Evolutionary conservation across 2,888 invertebrate genomes (phyloP).

Genomic region (Eupithecia abbreviata): DNA sequence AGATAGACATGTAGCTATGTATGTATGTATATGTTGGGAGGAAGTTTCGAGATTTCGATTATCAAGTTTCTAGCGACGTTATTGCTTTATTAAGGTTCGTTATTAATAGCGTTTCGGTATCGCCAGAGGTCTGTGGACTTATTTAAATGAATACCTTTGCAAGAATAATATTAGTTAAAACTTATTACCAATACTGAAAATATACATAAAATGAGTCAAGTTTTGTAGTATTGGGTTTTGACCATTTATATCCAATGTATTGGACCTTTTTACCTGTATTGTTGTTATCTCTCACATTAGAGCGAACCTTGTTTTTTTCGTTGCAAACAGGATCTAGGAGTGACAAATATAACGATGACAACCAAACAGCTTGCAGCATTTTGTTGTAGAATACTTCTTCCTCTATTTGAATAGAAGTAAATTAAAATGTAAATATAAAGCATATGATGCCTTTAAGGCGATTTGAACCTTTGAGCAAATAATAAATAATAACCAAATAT

Average conservation of each 20-base stretch:
- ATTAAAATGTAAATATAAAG: neutral
- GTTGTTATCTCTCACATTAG: neutral
- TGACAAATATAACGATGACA: neutral
- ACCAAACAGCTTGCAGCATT: neutral
- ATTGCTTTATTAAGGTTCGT: slow-evolving; percentile 24
- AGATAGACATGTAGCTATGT: slow-evolving; percentile 35
- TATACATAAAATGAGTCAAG: neutral
- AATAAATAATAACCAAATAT: slow-evolving; percentile 1
- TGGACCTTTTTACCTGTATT: neutral
- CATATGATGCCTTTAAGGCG: neutral
- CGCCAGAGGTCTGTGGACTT: neutral
- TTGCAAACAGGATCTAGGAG: neutral
- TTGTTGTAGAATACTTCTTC: neutral
- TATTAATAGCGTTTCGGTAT: slow-evolving; percentile 11
- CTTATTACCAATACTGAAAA: neutral
- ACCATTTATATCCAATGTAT: neutral
- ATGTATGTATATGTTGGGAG: slow-evolving; percentile 20
- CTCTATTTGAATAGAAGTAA: neutral
- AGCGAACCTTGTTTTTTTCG: neutral
- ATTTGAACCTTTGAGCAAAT: neutral
- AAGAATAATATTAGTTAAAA: neutral
- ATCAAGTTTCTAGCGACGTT: slow-evolving; percentile 23
- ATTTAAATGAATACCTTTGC: slow-evolving; percentile 1
- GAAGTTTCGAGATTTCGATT: slow-evolving; percentile 31
- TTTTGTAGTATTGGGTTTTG: neutral